phyloP scores from a whole-genome alignment of 30 jellyfish, hydroid and myxozoan species.

The Nemopilema nomurai region DNA sequence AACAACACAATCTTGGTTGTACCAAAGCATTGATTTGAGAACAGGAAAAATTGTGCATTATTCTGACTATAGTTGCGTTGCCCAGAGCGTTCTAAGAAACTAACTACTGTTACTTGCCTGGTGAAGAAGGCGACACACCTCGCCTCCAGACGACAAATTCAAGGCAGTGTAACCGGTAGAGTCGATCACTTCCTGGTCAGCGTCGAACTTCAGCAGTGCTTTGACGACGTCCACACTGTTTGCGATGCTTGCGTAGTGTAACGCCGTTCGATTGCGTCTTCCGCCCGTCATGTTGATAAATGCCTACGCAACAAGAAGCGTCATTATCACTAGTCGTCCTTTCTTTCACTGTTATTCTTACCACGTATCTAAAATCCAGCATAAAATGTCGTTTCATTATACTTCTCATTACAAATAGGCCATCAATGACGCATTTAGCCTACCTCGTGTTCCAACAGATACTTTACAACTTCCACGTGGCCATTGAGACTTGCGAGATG shows the following conservation, averaged over 20 bases:
- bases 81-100: no score
- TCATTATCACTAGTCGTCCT: no score
- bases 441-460: slow-evolving; percentile 70
- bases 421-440: neutral
- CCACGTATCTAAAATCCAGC: neutral
- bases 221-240: slow-evolving; percentile 66
- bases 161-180: slow-evolving; percentile 77
- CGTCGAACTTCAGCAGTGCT: slow-evolving; percentile 53
- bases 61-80: no score
- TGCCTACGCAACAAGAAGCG: slow-evolving; percentile 45
- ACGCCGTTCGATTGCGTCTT: slow-evolving; percentile 78
- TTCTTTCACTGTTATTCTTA: neutral
- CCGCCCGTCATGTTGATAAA: slow-evolving; percentile 69
- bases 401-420: no score
- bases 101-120: slow-evolving; percentile 43
- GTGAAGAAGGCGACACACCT: slow-evolving; percentile 65
- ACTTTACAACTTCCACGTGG: slow-evolving; percentile 55
- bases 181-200: slow-evolving; percentile 69
- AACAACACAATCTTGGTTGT: no score
- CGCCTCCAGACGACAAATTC: slow-evolving; percentile 75
- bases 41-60: no score
- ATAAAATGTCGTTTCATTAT: neutral
- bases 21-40: neutral
- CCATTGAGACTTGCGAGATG: slow-evolving; percentile 86
- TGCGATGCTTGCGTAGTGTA: slow-evolving; percentile 79